phyloP scores from a whole-genome alignment of 2,888 invertebrate genomes.

The Cetonia aurata region DNA sequence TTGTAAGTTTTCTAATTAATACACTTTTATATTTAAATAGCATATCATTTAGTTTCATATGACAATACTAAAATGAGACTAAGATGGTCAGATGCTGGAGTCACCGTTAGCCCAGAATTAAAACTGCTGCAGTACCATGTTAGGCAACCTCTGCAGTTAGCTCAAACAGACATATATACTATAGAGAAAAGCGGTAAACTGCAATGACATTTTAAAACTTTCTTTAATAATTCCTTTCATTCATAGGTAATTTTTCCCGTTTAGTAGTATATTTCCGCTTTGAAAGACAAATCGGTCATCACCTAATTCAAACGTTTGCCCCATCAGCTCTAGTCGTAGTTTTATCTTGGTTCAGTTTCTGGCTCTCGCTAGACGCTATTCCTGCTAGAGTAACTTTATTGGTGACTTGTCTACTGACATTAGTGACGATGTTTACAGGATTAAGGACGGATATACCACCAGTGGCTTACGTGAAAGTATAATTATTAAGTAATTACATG shows the following conservation, averaged over 20 bases:
- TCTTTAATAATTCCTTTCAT: not conserved
- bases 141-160: constrained; percentile 77
- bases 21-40: not conserved
- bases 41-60: constrained; percentile 77
- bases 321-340: constrained; percentile 87
- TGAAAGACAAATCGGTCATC: constrained; percentile 87
- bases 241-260: constrained; percentile 80
- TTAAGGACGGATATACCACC: constrained; percentile 86
- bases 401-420: constrained; percentile 86
- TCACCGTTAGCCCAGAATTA: constrained; percentile 83
- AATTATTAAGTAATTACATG: constrained; percentile 43
- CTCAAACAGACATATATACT: constrained; percentile 81
- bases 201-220: not conserved
- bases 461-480: constrained; percentile 88
- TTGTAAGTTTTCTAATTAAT: constrained; percentile 72
- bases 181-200: constrained; percentile 79
- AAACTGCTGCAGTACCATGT: constrained; percentile 85
- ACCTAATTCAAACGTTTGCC: constrained; percentile 87
- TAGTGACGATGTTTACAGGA: constrained; percentile 90
- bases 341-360: constrained; percentile 90
- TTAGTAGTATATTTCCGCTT: constrained; percentile 84
- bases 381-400: constrained; percentile 85
- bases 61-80: constrained; percentile 81
- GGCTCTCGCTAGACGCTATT: constrained; percentile 86
- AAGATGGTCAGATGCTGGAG: constrained; percentile 81